Evolutionary conservation across 2,888 invertebrate species (phyloP), one percentile per base, ranked within the genome.

Genomic region (Acanthoscelides obtectus): DNA sequence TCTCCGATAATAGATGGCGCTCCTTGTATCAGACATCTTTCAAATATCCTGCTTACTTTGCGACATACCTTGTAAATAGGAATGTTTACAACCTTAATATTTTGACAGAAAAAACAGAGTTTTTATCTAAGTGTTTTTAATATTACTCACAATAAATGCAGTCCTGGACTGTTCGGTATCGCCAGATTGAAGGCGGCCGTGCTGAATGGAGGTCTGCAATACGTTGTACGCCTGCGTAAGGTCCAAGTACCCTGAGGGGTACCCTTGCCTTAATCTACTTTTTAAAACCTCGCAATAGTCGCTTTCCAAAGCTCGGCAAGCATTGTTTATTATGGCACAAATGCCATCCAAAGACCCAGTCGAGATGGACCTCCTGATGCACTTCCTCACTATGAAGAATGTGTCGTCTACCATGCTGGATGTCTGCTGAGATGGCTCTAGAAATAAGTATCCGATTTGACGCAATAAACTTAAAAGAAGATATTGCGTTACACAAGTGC

Each of bases 391-490:
- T 77, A 99, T 97, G 84, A 96, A 99, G 86, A 99, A 99, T 0
- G 98, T 94, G 85, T 99, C 99, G 84, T 99, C 99, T 0, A 99
- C 94, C 88, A 99, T 93, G 77, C 96, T 97, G 1, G 97, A 97
- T 0, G 93, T 93, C 77, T 92, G 89, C 12, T 66, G 66, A 45
- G 45, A 45, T 6, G 8, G 45, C 17, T 45, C 45, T 45, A 17
- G 45, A 45, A 12, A 12, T 45, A n/a, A n/a, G n/a, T n/a, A n/a
- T n/a, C n/a, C n/a, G n/a, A n/a, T n/a, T n/a, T n/a, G n/a, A n/a
- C n/a, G n/a, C n/a, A n/a, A n/a, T n/a, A n/a, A n/a, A n/a, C n/a
- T n/a, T n/a, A n/a, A n/a, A n/a, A n/a, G n/a, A n/a, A n/a, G n/a
- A n/a, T n/a, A n/a, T n/a, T n/a, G n/a, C n/a, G n/a, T n/a, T n/a